A percentile compares a stretch with the other conserved stretches of the same genome.
Conservation (phyloP, 2,888 invertebrate species). For the Ennomos fuscantarius region DNA sequence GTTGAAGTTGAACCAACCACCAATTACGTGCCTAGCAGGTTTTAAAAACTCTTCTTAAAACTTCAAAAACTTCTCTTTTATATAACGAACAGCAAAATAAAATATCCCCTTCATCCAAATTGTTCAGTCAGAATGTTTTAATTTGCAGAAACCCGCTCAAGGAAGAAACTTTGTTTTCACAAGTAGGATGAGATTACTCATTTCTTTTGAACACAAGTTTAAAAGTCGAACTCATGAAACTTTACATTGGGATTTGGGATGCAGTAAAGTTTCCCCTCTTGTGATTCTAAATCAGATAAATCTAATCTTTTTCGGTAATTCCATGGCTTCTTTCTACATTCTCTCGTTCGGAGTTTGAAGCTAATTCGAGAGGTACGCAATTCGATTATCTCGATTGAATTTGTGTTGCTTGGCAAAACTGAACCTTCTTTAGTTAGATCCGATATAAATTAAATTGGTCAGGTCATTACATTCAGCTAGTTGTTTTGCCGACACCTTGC, state of each 20-base stretch:
- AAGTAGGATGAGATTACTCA: slow-evolving; percentile 23
- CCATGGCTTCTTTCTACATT: slow-evolving; percentile 8
- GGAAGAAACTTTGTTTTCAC: slow-evolving; percentile 50
- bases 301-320: slow-evolving; percentile 29
- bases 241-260: slow-evolving; percentile 6
- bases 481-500: no score
- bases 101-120: slow-evolving; percentile 5
- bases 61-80: no score
- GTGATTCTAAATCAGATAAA: slow-evolving; percentile 24
- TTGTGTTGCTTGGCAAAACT: slow-evolving; percentile 12
- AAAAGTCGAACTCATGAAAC: slow-evolving; percentile 17
- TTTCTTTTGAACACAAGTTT: slow-evolving; percentile 21
- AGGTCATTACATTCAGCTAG: no score
- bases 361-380: slow-evolving; percentile 13
- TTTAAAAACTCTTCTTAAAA: no score
- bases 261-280: slow-evolving; percentile 27
- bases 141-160: slow-evolving; percentile 76
- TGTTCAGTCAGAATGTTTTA: slow-evolving; percentile 23
- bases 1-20: no score
- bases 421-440: background rate
- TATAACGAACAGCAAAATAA: background rate
- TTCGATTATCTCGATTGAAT: slow-evolving; percentile 8
- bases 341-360: slow-evolving; percentile 6
- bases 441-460: no score
- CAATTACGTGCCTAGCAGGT: no score